Conservation (phyloP, 2,888 invertebrate genomes). For the Diplolepis rosae region DNA sequence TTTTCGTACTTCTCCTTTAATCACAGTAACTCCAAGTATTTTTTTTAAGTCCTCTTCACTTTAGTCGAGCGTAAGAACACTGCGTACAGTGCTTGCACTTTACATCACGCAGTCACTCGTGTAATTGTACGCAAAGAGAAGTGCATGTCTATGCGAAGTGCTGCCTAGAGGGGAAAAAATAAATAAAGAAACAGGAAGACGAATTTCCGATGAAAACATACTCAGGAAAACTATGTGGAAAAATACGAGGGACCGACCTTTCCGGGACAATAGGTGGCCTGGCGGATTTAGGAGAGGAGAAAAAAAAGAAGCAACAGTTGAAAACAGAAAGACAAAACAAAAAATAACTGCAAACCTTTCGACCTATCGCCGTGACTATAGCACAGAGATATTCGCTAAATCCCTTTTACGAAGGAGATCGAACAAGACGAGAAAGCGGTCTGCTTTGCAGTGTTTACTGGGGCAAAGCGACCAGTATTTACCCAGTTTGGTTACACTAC, state of each 20-base stretch:
- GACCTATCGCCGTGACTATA: constrained; percentile 36
- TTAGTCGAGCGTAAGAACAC: constrained; percentile 1
- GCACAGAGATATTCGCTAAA: constrained; percentile 45
- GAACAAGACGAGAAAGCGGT: not conserved
- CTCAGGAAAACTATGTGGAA: constrained; percentile 37
- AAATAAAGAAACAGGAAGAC: constrained; percentile 37
- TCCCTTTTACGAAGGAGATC: constrained; percentile 50
- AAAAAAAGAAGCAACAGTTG: not conserved
- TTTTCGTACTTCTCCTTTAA: too few relatives aligned
- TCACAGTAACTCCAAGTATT: not conserved
- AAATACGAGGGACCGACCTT: constrained; percentile 33
- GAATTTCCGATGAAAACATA: constrained; percentile 40
- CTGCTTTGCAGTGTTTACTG: not conserved
- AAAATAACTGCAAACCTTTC: constrained; percentile 42
- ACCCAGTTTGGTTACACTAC: constrained; percentile 6
- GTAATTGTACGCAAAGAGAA: constrained; percentile 18
- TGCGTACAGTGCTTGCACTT: constrained; percentile 16
- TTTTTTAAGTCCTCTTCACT: not conserved
- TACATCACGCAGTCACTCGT: constrained; percentile 23
- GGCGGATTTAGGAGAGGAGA: constrained; percentile 41
- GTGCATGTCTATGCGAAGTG: constrained; percentile 23
- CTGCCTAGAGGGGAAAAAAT: constrained; percentile 24
- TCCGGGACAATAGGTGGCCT: constrained; percentile 44
- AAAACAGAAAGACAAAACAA: not conserved
- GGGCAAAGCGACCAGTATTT: not conserved